phyloP scores from a whole-genome alignment of 2,113 vertebrate species.

The Nymphicus hollandicus region DNA sequence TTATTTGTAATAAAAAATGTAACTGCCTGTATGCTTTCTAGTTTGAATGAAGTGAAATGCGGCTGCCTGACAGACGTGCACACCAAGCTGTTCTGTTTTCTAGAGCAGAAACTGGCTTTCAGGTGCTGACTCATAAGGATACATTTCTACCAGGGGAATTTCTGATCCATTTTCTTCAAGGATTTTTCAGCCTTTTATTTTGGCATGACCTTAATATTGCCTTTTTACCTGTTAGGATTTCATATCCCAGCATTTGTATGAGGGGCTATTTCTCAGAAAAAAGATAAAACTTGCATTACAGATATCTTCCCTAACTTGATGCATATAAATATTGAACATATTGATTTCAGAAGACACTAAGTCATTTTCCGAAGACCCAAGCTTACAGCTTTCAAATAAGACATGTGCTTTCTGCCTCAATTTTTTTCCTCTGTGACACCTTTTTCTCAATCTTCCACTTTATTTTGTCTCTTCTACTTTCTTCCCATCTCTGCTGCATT shows the following conservation, averaged over 20 bases:
- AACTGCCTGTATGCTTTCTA: slow-evolving; percentile 33
- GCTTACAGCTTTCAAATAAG: not conserved
- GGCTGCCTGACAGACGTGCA: slow-evolving; percentile 6
- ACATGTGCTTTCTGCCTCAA: not conserved
- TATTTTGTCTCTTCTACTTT: not conserved
- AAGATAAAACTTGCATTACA: not conserved
- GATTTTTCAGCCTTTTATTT: slow-evolving; percentile 36
- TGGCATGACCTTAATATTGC: not conserved
- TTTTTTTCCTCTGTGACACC: not conserved
- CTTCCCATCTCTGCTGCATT: not conserved
- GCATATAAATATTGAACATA: not conserved
- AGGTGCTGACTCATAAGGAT: slow-evolving; percentile 56
- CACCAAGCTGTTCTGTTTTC: slow-evolving; percentile 53
- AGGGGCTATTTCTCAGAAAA: slow-evolving; percentile 12
- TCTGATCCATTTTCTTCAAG: slow-evolving; percentile 56
- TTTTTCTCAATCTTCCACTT: not conserved
- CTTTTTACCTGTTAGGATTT: not conserved
- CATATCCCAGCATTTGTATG: not conserved
- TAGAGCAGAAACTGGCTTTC: slow-evolving; percentile 60
- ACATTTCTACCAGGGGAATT: slow-evolving; percentile 33
- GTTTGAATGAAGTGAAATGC: slow-evolving; percentile 27
- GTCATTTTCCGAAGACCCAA: not conserved
- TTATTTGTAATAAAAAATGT: slow-evolving; percentile 37
- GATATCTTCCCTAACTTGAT: not conserved
- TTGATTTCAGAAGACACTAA: not conserved